phyloP scores from a whole-genome alignment of 2,888 invertebrate genomes.

The Chouioia cunea region DNA sequence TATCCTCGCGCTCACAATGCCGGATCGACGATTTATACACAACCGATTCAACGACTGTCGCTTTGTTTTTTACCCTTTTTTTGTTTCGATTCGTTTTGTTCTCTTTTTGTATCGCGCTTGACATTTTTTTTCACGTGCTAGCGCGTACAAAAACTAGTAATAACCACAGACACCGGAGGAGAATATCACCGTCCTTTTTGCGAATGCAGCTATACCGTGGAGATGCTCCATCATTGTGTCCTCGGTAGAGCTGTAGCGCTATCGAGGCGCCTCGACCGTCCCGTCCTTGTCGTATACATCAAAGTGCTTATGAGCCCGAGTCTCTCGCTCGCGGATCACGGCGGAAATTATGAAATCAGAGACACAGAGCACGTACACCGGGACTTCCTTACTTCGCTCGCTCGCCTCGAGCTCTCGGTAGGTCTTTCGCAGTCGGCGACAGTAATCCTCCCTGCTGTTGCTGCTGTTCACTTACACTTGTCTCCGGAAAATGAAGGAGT shows the following conservation, averaged over 20 bases:
- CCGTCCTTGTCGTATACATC: slow-evolving; percentile 32
- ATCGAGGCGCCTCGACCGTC: slow-evolving; percentile 27
- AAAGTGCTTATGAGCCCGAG: slow-evolving; percentile 9
- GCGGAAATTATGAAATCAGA: slow-evolving; percentile 69
- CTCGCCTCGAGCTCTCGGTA: slow-evolving; percentile 41
- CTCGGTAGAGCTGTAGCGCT: background rate
- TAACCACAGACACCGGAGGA: too few relatives aligned
- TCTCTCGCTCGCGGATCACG: slow-evolving; percentile 43
- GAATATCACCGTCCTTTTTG: too few relatives aligned
- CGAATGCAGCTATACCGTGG: too few relatives aligned
- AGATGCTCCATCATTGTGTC: background rate
- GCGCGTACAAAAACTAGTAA: too few relatives aligned
- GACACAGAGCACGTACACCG: slow-evolving; percentile 66
- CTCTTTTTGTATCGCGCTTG: slow-evolving; percentile 4
- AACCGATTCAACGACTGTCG: slow-evolving; percentile 22
- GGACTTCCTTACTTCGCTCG: slow-evolving; percentile 42
- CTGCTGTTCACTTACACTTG: slow-evolving; percentile 28
- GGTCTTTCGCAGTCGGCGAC: slow-evolving; percentile 22
- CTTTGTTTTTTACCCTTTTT: background rate
- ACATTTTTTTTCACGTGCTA: background rate
- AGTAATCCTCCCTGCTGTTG: too few relatives aligned
- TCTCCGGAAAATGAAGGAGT: slow-evolving; percentile 45
- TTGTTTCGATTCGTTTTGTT: background rate
- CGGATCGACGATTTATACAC: slow-evolving; percentile 3
- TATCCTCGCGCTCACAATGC: slow-evolving; percentile 30